A percentile compares a stretch with the other conserved stretches of the same genome.
These are phyloP conservation scores for Leptopilina syphax DNA, from an alignment of 2,888 invertebrate genomes.

Conservation along the genomic window DNA sequence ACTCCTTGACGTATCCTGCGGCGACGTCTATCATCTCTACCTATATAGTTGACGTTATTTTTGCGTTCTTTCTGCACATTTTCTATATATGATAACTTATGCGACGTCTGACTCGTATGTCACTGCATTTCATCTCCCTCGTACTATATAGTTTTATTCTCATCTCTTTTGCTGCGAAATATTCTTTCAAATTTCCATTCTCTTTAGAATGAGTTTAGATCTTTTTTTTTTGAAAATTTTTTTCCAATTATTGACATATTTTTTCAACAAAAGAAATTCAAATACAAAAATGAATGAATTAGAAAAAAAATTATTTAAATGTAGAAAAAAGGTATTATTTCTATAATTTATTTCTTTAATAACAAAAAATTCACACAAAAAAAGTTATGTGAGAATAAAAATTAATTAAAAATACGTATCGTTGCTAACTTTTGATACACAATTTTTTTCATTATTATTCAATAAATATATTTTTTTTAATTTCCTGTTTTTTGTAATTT, in stretches of 20 bases:
- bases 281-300: too few relatives aligned
- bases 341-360: too few relatives aligned
- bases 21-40: slow-evolving; percentile 32
- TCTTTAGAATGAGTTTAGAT: neutral
- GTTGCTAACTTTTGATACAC: too few relatives aligned
- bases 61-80: slow-evolving; percentile 30
- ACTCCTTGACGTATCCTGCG: slow-evolving; percentile 40
- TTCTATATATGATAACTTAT: slow-evolving; percentile 32
- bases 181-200: neutral
- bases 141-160: slow-evolving; percentile 17
- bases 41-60: slow-evolving; percentile 35
- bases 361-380: too few relatives aligned
- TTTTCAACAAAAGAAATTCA: too few relatives aligned
- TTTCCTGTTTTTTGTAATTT: neutral
- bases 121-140: slow-evolving; percentile 31
- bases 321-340: too few relatives aligned
- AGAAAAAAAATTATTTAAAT: too few relatives aligned
- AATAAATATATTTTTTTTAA: neutral
- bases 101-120: slow-evolving; percentile 35
- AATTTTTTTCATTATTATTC: too few relatives aligned
- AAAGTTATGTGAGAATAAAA: too few relatives aligned
- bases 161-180: neutral
- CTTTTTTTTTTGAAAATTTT: neutral
- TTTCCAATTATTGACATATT: too few relatives aligned
- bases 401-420: too few relatives aligned